A percentile compares a stretch with the other conserved stretches of the same genome.
Conservation (phyloP, 2,797 vertebrate species). For the Labeo calbasu region DNA sequence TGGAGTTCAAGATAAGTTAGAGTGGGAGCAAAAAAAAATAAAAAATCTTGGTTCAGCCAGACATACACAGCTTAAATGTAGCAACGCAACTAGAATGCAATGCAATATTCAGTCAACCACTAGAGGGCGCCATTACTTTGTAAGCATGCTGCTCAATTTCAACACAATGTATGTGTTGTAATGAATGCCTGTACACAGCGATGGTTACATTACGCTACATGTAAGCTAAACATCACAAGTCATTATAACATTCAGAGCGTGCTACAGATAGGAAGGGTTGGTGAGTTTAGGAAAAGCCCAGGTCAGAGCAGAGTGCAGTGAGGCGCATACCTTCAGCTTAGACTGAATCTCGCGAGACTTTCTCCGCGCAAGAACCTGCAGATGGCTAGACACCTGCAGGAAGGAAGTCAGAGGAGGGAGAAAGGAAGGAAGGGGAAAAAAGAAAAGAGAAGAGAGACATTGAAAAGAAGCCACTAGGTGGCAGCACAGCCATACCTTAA, state of each 20-base stretch:
- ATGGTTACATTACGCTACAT: not conserved
- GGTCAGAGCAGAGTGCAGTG: constrained; percentile 50
- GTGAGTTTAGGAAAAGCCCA: constrained; percentile 35
- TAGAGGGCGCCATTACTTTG: not conserved
- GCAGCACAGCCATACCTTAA: constrained; percentile 85
- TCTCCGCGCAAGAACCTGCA: constrained; percentile 98
- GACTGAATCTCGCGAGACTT: constrained; percentile 98
- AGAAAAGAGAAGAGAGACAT: constrained; percentile 61
- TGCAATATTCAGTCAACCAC: not conserved
- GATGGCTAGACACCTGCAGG: constrained; percentile 98
- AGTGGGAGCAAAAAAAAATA: not conserved
- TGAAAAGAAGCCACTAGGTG: constrained; percentile 70
- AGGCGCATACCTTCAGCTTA: constrained; percentile 93
- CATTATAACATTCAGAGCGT: not conserved
- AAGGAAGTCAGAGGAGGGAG: constrained; percentile 69
- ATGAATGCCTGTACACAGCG: not conserved
- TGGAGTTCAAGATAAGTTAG: not conserved
- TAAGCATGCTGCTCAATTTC: not conserved
- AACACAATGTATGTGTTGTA: not conserved
- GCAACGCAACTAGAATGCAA: not conserved
- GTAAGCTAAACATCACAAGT: not conserved
- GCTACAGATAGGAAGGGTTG: not conserved
- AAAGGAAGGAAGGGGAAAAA: constrained; percentile 67
- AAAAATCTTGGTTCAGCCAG: not conserved
- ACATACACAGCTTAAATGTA: not conserved